Conservation (phyloP, 2,113 vertebrate species). For the Xenotilapia caudafasciata region DNA sequence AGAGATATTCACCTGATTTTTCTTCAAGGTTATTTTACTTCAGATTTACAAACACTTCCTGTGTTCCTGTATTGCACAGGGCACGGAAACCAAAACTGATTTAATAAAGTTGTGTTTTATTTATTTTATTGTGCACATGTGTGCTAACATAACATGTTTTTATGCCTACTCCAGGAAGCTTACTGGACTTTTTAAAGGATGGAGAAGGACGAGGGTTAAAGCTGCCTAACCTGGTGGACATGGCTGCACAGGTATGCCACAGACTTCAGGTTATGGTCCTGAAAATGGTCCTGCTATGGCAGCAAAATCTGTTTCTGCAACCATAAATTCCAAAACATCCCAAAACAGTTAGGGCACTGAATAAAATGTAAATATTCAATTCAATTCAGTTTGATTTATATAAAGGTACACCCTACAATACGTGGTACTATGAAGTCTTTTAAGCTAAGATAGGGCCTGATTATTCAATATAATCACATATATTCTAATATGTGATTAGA, state of each 20-base stretch:
- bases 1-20: not conserved
- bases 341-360: not conserved
- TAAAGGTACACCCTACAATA: not conserved
- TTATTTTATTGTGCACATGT: not conserved
- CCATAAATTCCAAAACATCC: not conserved
- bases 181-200: constrained; percentile 92
- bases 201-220: constrained; percentile 88
- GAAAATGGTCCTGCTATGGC: not conserved
- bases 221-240: constrained; percentile 93
- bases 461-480: not conserved
- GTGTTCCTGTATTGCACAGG: not conserved
- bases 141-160: not conserved
- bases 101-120: not conserved
- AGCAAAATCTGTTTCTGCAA: not conserved
- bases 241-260: constrained; percentile 87
- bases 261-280: not conserved
- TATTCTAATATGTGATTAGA: not conserved
- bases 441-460: not conserved
- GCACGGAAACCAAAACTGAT: not conserved
- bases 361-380: not conserved
- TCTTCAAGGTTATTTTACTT: not conserved
- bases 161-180: constrained; percentile 78
- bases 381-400: not conserved
- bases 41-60: not conserved
- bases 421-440: not conserved